Evolutionary conservation across 2,797 vertebrate genomes (phyloP).

Genomic region (Argyrosomus regius): DNA sequence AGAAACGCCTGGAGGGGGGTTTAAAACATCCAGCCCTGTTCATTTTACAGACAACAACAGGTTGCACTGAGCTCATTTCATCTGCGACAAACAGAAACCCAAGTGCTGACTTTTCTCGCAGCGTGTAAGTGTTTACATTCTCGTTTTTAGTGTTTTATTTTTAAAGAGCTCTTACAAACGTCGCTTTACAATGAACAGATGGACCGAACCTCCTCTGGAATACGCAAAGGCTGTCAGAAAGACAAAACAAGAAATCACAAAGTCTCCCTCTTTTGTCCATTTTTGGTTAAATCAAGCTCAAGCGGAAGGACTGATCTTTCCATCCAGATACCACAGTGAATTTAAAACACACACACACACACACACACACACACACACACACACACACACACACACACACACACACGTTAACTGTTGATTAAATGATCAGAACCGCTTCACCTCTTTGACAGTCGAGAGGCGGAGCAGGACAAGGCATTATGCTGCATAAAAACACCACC

Average conservation of each 20-base stretch:
- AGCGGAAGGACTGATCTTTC: slow-evolving; percentile 17
- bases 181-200: not conserved
- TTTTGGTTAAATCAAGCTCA: slow-evolving; percentile 55
- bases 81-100: slow-evolving; percentile 20
- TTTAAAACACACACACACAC: slow-evolving; percentile 6
- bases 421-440: slow-evolving; percentile 11
- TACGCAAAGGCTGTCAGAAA: slow-evolving; percentile 48
- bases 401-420: slow-evolving; percentile 16
- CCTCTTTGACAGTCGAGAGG: slow-evolving; percentile 9
- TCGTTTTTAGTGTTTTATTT: slow-evolving; percentile 31
- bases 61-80: slow-evolving; percentile 23
- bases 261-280: slow-evolving; percentile 39
- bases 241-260: not conserved
- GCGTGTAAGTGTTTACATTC: slow-evolving; percentile 45
- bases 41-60: slow-evolving; percentile 18
- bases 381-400: too few species aligned
- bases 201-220: slow-evolving; percentile 29
- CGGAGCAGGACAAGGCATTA: slow-evolving; percentile 52
- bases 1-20: not conserved
- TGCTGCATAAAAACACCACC: slow-evolving; percentile 50
- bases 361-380: too few species aligned
- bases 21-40: slow-evolving; percentile 7
- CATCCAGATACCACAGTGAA: slow-evolving; percentile 45
- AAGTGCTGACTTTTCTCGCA: slow-evolving; percentile 16
- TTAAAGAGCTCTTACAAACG: slow-evolving; percentile 25